These are phyloP conservation scores for Hirudo medicinalis DNA, from an alignment of 1,140 invertebrate species.

Conservation along the genomic window DNA sequence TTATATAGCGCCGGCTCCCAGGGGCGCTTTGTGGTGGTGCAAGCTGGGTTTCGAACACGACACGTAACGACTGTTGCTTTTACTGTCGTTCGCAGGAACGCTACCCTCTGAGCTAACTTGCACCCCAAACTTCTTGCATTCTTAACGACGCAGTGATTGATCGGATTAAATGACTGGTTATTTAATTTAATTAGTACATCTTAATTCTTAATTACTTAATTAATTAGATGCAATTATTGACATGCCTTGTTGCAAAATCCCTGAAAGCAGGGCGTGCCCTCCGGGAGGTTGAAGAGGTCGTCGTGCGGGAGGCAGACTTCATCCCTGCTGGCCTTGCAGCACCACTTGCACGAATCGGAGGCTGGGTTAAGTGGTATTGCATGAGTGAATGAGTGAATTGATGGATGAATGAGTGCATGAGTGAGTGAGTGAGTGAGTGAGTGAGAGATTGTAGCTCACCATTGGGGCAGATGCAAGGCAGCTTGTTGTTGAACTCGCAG, in stretches of 20 bases:
- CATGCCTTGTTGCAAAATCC: slow-evolving; percentile 75
- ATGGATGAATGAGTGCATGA: neutral
- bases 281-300: slow-evolving; percentile 59
- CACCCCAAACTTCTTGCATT: no score
- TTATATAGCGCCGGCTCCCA: no score
- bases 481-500: slow-evolving; percentile 6
- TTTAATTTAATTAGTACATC: no score
- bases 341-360: slow-evolving; percentile 70
- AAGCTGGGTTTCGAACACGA: no score
- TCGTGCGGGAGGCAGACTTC: slow-evolving; percentile 12
- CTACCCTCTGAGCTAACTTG: no score
- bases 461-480: neutral
- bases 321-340: slow-evolving; percentile 51
- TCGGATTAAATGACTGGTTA: no score
- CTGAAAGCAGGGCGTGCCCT: slow-evolving; percentile 87
- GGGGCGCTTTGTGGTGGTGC: no score
- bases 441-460: neutral
- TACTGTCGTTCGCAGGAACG: no score
- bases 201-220: slow-evolving; percentile 17
- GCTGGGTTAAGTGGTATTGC: slow-evolving; percentile 45
- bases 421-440: neutral
- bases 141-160: no score
- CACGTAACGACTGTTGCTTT: no score
- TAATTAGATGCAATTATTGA: neutral
- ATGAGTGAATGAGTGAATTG: neutral